Conservation (phyloP, 2,113 vertebrate genomes). For the Gasterosteus nipponicus region DNA sequence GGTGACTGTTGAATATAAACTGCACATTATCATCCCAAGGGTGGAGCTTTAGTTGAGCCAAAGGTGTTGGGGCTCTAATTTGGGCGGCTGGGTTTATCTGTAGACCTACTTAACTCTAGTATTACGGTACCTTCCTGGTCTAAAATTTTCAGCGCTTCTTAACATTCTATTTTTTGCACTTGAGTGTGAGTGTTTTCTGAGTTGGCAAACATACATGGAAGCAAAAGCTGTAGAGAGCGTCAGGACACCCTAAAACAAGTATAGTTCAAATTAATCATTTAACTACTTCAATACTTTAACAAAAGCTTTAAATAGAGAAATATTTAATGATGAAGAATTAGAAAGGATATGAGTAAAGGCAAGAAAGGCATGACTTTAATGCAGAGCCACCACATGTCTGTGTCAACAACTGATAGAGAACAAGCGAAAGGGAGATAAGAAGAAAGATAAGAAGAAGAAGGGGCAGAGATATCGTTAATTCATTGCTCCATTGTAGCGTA, state of each 20-base stretch:
- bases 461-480: slow-evolving; percentile 58
- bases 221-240: not conserved
- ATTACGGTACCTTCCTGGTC: not conserved
- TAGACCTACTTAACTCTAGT: not conserved
- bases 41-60: not conserved
- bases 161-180: not conserved
- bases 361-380: not conserved
- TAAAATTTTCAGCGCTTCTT: not conserved
- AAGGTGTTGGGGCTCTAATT: not conserved
- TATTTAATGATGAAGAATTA: not conserved
- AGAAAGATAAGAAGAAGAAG: slow-evolving; percentile 14
- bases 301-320: not conserved
- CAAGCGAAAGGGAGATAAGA: slow-evolving; percentile 18
- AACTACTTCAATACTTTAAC: not conserved
- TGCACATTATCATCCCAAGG: not conserved
- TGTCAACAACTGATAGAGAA: not conserved
- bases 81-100: not conserved
- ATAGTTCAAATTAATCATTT: not conserved
- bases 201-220: not conserved
- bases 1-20: slow-evolving; percentile 47
- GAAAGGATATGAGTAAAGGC: not conserved
- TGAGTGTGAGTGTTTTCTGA: not conserved
- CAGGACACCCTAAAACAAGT: not conserved
- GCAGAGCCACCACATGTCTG: not conserved
- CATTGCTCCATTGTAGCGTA: slow-evolving; percentile 53